A percentile compares a stretch with the other conserved stretches of the same genome.
phyloP scores from a whole-genome alignment of 2,113 vertebrate genomes.

The Etheostoma spectabile region DNA sequence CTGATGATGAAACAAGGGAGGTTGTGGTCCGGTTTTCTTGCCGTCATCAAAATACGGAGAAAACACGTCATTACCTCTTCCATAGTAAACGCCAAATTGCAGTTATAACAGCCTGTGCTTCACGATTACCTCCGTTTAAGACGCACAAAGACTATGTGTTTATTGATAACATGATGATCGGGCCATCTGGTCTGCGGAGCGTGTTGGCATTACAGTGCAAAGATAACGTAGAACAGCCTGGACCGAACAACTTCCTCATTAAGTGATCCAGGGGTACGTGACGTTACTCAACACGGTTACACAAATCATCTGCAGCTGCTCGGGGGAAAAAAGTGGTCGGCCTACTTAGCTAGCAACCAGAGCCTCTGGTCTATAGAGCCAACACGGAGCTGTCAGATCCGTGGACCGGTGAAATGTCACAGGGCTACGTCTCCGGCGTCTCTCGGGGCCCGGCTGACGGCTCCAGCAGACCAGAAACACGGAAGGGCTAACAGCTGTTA shows the following conservation, averaged over 20 bases:
- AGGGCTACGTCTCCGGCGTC: constrained; percentile 50
- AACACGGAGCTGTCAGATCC: constrained; percentile 68
- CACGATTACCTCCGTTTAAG: constrained; percentile 8
- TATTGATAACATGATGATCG: constrained; percentile 35
- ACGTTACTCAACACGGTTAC: constrained; percentile 69
- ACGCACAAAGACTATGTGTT: not conserved
- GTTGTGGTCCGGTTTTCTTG: constrained; percentile 49
- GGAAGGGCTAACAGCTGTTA: constrained; percentile 37
- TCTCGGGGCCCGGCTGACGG: constrained; percentile 53
- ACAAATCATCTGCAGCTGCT: constrained; percentile 79
- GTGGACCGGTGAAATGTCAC: constrained; percentile 72
- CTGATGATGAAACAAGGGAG: constrained; percentile 48
- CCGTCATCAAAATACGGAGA: constrained; percentile 71
- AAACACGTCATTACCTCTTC: constrained; percentile 62
- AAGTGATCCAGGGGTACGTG: constrained; percentile 47
- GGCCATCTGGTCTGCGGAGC: constrained; percentile 30
- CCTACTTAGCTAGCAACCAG: constrained; percentile 71
- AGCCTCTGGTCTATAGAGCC: constrained; percentile 53
- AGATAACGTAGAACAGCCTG: constrained; percentile 23
- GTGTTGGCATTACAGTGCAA: constrained; percentile 31
- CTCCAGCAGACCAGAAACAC: constrained; percentile 41
- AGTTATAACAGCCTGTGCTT: not conserved
- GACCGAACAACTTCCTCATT: constrained; percentile 59
- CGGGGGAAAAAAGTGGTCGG: constrained; percentile 51
- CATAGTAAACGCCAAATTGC: constrained; percentile 34